A percentile compares a stretch with the other conserved stretches of the same genome.
phyloP scores from a whole-genome alignment of 2,113 vertebrate genomes.

The Pitta sordida region DNA sequence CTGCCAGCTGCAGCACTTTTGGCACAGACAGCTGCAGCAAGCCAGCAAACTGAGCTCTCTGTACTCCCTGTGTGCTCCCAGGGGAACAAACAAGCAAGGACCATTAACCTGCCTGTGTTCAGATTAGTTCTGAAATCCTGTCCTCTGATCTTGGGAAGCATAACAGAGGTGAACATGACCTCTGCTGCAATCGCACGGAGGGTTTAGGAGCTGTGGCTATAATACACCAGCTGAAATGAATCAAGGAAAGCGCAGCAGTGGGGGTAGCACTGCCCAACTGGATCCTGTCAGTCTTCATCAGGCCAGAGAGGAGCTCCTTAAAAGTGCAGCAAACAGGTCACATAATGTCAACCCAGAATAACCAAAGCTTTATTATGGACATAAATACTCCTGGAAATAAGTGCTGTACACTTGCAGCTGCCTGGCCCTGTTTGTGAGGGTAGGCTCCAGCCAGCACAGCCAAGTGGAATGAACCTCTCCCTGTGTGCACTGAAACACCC shows the following conservation, averaged over 20 bases:
- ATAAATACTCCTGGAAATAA: neutral
- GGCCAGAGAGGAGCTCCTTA: neutral
- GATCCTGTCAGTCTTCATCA: conserved; percentile 30
- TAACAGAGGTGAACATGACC: conserved; percentile 26
- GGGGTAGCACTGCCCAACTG: neutral
- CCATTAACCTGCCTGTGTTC: neutral
- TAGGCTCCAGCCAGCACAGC: neutral
- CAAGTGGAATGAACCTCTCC: fast-evolving
- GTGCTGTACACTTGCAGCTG: neutral
- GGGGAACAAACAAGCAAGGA: conserved; percentile 8
- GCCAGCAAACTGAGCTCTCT: neutral
- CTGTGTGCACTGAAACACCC: neutral
- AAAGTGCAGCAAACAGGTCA: conserved; percentile 1
- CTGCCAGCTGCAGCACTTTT: neutral
- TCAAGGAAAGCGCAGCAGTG: neutral
- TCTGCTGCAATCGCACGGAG: neutral
- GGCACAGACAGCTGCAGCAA: neutral
- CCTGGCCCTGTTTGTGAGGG: neutral
- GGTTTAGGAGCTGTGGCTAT: neutral
- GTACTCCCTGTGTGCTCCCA: neutral
- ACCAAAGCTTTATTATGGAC: neutral
- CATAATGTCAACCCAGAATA: neutral
- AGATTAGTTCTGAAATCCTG: conserved; percentile 30
- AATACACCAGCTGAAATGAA: conserved; percentile 27
- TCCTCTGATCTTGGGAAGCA: neutral